phyloP scores from a whole-genome alignment of 2,113 vertebrate species.

The Struthio camelus region DNA sequence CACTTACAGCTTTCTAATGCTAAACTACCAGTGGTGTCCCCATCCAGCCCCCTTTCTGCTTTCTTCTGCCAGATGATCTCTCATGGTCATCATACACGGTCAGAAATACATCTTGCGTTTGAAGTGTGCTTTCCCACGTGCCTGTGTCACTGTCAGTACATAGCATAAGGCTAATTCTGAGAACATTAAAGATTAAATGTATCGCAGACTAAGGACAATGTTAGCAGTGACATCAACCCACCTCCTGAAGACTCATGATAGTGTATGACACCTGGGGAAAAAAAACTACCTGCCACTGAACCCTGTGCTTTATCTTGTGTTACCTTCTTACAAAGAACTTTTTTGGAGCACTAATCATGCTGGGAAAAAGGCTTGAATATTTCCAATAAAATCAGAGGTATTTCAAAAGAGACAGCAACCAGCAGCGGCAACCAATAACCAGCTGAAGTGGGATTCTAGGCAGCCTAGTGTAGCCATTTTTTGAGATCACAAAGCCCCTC shows the following conservation, averaged over 20 bases:
- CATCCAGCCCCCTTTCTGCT: background rate
- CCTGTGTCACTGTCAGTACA: background rate
- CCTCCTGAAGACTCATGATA: background rate
- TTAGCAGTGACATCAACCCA: background rate
- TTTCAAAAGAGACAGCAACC: background rate
- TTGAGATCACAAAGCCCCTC: background rate
- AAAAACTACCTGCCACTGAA: background rate
- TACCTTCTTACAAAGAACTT: background rate
- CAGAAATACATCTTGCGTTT: background rate
- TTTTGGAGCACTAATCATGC: background rate
- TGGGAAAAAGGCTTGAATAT: background rate
- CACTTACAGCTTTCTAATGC: background rate
- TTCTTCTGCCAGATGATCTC: background rate
- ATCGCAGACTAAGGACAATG: background rate
- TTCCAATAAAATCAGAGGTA: background rate
- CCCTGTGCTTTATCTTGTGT: background rate
- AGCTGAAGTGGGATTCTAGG: background rate
- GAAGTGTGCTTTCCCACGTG: background rate
- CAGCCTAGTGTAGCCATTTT: background rate
- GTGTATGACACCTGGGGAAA: background rate
- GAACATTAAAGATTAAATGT: background rate
- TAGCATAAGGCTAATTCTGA: background rate
- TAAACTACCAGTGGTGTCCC: background rate
- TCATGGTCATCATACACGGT: background rate
- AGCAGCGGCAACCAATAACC: background rate